Base-by-base conservation (phyloP, 2,888 invertebrate species). In the Caenorhabditis sp. region DNA sequence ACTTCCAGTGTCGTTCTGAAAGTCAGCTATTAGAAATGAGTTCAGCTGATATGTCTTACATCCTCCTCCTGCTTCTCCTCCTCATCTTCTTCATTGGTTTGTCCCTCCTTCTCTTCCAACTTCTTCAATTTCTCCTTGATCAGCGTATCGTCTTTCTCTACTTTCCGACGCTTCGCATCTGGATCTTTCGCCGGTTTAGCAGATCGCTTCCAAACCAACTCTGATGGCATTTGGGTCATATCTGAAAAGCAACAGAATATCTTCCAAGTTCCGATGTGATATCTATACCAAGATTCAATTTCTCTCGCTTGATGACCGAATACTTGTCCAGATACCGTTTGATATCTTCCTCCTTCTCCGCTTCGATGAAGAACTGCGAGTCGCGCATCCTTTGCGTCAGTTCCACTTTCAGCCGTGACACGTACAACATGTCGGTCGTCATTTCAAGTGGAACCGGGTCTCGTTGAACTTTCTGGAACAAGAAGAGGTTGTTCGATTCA, bases 271-370 rank as follows among this genome's bases (percentile, higher is more conserved):
- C 37, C 13, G n/a, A n/a, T 11, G 8, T n/a, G n/a, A 2, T 40
- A 22, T 50, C 62, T 47, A 20, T 26, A 89, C 88, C 83, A 26
- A 89, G 83, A 5, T 82, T 51, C 68, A 86, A 68, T 61, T 80
- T 82, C 22, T 84, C 85, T 28, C 85, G 80, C 47, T 85, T 71
- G 18, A 82, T 70, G 20, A 71, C 47, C 13, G 83, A 80, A 64
- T 87, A 90, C 60, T 89, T 90, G 76, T 90, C 90, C 24, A 88
- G 84, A 72, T 90, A 90, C n/a, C 90, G 84, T n/a, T 71, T 70
- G n/a, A 90, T 83, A 51, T 90, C 89, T 15, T 77, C 78, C 55
- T 85, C 83, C n/a, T 84, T 84, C 5, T 83, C 80, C 9, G 80
- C 78, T 50, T 88, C 84, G 51, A 86, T 55, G 65, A 87, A 89